Conservation (phyloP, 2,113 vertebrate genomes). For the Oophaga pumilio region DNA sequence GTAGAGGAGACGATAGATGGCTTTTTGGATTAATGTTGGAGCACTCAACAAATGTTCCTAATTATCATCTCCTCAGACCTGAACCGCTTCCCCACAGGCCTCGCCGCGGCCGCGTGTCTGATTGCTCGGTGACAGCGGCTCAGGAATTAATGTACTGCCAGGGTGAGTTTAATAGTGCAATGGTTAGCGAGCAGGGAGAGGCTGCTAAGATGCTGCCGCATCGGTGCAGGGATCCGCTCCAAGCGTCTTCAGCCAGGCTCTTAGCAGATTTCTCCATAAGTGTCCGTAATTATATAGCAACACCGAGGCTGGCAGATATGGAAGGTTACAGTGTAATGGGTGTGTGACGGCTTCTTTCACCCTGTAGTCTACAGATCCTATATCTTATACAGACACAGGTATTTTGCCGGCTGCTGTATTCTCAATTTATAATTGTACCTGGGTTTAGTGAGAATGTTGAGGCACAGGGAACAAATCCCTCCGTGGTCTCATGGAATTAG, state of each 20-base stretch:
- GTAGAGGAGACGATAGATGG: background rate
- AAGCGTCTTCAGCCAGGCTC: slow-evolving; percentile 33
- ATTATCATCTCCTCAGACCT: slow-evolving; percentile 33
- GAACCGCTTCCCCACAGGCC: slow-evolving; percentile 31
- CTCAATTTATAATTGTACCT: background rate
- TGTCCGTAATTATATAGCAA: slow-evolving; percentile 46
- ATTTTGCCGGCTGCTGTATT: background rate
- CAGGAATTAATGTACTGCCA: slow-evolving; percentile 33
- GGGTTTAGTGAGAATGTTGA: background rate
- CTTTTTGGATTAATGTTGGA: slow-evolving; percentile 8
- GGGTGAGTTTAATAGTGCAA: slow-evolving; percentile 26
- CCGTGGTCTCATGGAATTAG: too few species aligned
- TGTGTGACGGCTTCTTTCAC: background rate
- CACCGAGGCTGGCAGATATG: background rate
- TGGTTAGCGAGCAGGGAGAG: slow-evolving; percentile 6
- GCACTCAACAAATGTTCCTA: slow-evolving; percentile 25
- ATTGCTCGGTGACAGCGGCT: slow-evolving; percentile 22
- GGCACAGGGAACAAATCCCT: background rate
- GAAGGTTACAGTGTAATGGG: slow-evolving; percentile 31
- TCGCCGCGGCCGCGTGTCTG: background rate
- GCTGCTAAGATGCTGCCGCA: slow-evolving; percentile 26
- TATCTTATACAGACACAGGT: background rate
- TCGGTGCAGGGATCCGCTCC: slow-evolving; percentile 27
- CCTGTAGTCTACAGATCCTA: background rate
- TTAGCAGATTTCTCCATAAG: slow-evolving; percentile 16